These are phyloP conservation scores for Thereva unica DNA, from an alignment of 2,888 invertebrate genomes.

Conservation along the genomic window DNA sequence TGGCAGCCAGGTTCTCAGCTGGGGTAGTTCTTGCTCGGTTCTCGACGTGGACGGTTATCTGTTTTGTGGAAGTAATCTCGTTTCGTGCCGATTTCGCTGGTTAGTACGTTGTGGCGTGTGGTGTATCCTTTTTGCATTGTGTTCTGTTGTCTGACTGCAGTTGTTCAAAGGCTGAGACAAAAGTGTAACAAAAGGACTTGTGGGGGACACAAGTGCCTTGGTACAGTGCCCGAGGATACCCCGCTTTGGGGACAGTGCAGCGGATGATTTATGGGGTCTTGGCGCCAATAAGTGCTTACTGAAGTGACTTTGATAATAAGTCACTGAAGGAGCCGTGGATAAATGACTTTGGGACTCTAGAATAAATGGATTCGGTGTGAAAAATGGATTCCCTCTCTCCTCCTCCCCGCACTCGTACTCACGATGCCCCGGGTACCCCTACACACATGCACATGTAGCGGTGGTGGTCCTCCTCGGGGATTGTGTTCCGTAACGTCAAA, in stretches of 20 bases:
- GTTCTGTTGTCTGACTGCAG: not conserved
- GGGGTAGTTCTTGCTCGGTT: constrained; percentile 38
- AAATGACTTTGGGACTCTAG: constrained; percentile 14
- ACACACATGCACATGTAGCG: not conserved
- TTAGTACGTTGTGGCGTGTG: constrained; percentile 5
- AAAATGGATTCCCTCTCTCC: constrained; percentile 8
- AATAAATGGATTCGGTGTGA: constrained; percentile 24
- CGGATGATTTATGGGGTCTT: constrained; percentile 9
- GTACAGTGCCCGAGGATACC: not conserved
- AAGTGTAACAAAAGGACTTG: too few relatives aligned
- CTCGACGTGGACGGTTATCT: constrained; percentile 35
- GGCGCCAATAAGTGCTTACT: constrained; percentile 26
- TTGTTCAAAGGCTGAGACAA: not conserved
- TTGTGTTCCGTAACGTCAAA: not conserved
- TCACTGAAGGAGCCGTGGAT: constrained; percentile 19
- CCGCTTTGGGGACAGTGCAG: not conserved
- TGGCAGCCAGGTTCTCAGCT: not conserved
- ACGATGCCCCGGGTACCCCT: not conserved
- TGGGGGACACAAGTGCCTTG: not conserved
- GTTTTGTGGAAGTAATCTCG: constrained; percentile 4
- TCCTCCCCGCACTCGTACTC: not conserved
- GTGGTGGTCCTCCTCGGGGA: constrained; percentile 3
- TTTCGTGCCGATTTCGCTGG: constrained; percentile 7
- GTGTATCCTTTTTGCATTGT: not conserved
- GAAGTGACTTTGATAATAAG: constrained; percentile 17